Percentiles rank a stretch among this genome's conserved stretches.
These are phyloP conservation scores for Phainopepla nitens DNA, from an alignment of 2,113 vertebrate species.

Conservation along the genomic window DNA sequence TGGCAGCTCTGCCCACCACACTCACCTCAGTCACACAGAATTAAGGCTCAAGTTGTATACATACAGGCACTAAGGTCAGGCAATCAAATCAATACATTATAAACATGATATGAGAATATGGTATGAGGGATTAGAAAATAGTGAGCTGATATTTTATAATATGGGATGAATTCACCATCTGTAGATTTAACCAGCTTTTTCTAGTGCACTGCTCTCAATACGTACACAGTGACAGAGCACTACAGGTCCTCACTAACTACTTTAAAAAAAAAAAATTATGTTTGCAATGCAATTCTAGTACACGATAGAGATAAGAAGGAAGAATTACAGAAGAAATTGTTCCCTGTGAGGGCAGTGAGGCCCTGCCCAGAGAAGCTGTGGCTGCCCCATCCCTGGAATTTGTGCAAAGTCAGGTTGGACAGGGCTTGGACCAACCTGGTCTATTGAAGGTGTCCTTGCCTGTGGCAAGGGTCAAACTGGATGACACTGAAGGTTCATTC, in stretches of 20 bases:
- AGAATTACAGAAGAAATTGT: not conserved
- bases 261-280: accelerated
- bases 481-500: not conserved
- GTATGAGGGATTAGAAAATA: not conserved
- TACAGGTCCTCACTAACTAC: not conserved
- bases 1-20: not conserved
- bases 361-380: not conserved
- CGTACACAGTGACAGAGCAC: not conserved
- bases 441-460: not conserved
- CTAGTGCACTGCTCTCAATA: not conserved
- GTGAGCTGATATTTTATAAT: too few relatives aligned
- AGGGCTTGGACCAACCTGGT: not conserved
- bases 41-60: accelerated
- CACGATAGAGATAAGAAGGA: not conserved
- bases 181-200: not conserved
- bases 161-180: not conserved
- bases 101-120: not conserved
- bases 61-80: too few relatives aligned
- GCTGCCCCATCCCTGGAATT: not conserved
- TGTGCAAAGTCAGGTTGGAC: not conserved
- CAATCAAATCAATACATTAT: not conserved
- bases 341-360: too few relatives aligned
- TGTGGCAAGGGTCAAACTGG: not conserved
- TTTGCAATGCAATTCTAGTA: not conserved
- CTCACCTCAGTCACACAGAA: not conserved